Evolutionary conservation across 2,797 vertebrate species (phyloP), one percentile per base, ranked within the genome.

Genomic region (Sebastes aleutianus): DNA sequence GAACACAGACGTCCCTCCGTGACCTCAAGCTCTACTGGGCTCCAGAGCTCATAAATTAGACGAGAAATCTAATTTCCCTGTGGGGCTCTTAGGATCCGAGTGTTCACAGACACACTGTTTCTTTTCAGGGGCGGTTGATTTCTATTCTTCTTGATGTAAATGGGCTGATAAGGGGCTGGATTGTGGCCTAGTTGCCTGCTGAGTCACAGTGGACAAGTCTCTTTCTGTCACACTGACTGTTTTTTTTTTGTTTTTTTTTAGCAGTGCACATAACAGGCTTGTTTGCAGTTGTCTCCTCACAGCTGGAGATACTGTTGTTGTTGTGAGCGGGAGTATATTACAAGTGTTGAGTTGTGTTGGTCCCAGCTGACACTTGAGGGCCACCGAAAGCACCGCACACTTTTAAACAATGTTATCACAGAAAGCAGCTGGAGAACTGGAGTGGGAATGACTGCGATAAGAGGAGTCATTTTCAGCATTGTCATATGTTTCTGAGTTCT

Each of bases 1-100:
- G 54, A 87, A 74, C 79, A 62, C 82, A 77, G 74, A 87, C 53
- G 61, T 84, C 79, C 87, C 83, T 80, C 76, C 67, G 31, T 85
- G 83, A 93, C 92, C 86, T 89, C 72, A 14, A 77, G 90, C 92
- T 85, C 74, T 56, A 54, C 84, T 70, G 70, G 85, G 86, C 80
- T 90, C 70, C 86, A 82, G 77, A 89, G 91, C 92, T 93, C 88
- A 90, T 93, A 91, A 92, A 95, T 93, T 92, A 93, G 91, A 92
- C 84, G 88, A 88, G 90, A 87, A 93, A 92, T 92, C 87, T 89
- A 89, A 93, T 94, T 94, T 94, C 90, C 91, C 91, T 86, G 83
- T 88, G 88, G 89, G 93, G 82, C 87, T 93, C 85, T 89, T 83
- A 72, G 89, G 82, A 87, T 84, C 62, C 1, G 59, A 78, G 86